A percentile compares a stretch with the other conserved stretches of the same genome.
Evolutionary conservation across 1,140 invertebrate species (phyloP).

Genomic region (Choristoneura fumiferana): DNA sequence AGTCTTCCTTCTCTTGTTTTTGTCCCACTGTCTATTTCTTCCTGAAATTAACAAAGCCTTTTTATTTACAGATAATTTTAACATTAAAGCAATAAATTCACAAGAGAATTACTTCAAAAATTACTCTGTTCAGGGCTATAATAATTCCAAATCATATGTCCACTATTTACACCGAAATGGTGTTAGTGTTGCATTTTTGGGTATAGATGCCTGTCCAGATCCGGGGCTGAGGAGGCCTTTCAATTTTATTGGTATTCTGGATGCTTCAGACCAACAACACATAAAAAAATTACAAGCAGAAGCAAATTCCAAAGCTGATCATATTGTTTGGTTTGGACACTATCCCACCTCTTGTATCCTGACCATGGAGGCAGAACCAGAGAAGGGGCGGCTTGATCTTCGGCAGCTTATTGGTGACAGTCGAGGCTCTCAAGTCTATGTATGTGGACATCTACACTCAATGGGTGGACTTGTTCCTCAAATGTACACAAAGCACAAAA

Average conservation of each 20-base stretch:
- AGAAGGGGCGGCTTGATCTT: conserved; percentile 71
- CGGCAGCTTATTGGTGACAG: conserved; percentile 79
- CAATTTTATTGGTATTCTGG: conserved; percentile 93
- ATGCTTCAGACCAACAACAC: conserved; percentile 82
- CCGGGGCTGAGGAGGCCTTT: conserved; percentile 93
- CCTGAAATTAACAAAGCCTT: no score
- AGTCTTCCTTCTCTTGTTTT: no score
- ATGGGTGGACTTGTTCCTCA: conserved; percentile 87
- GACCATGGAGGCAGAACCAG: conserved; percentile 71
- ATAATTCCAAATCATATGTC: conserved; percentile 87
- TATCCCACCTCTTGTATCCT: conserved; percentile 95
- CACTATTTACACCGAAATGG: conserved; percentile 81
- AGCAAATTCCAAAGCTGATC: conserved; percentile 57
- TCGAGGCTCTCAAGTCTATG: conserved; percentile 79
- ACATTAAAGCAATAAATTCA: conserved; percentile 84
- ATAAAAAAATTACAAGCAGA: conserved; percentile 57
- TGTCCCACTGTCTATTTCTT: no score
- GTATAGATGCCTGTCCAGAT: conserved; percentile 91
- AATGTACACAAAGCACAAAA: conserved; percentile 93
- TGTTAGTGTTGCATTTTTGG: conserved; percentile 88
- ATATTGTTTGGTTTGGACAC: conserved; percentile 88
- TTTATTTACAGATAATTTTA: conserved; percentile 91
- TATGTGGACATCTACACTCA: conserved; percentile 96
- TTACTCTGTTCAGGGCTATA: conserved; percentile 89
- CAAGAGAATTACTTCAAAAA: conserved; percentile 88